These are phyloP conservation scores for Drosophila cognata DNA, from an alignment of 2,888 invertebrate species.

Conservation along the genomic window DNA sequence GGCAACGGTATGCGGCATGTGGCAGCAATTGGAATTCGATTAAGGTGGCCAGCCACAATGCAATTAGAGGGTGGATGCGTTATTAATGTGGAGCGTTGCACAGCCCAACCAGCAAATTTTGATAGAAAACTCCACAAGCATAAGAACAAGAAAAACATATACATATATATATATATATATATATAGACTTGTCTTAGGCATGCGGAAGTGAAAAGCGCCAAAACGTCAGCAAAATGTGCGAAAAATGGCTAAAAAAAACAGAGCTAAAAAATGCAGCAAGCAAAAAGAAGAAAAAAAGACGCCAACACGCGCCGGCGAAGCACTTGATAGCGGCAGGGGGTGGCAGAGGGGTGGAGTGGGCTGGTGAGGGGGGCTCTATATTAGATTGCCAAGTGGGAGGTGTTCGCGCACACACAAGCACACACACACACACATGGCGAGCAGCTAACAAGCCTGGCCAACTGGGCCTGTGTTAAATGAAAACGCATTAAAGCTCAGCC, in stretches of 20 bases:
- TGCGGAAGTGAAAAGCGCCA: slow-evolving; percentile 75
- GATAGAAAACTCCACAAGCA: slow-evolving; percentile 27
- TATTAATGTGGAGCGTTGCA: slow-evolving; percentile 82
- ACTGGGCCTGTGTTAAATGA: slow-evolving; percentile 69
- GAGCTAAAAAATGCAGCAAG: background rate
- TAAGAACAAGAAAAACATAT: slow-evolving; percentile 10
- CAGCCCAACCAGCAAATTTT: slow-evolving; percentile 30
- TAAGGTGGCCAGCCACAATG: slow-evolving; percentile 73
- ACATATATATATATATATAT: slow-evolving; percentile 18
- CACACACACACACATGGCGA: slow-evolving; percentile 6
- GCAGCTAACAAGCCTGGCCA: slow-evolving; percentile 65
- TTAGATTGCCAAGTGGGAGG: slow-evolving; percentile 83
- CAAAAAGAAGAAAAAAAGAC: slow-evolving; percentile 15
- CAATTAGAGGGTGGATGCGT: slow-evolving; percentile 85
- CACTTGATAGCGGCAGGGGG: slow-evolving; percentile 33
- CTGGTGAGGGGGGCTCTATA: slow-evolving; percentile 59
- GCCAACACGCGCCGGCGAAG: slow-evolving; percentile 49
- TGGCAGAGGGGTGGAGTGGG: slow-evolving; percentile 24
- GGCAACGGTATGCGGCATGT: slow-evolving; percentile 33
- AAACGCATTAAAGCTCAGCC: slow-evolving; percentile 77
- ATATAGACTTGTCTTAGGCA: slow-evolving; percentile 43
- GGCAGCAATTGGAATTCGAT: slow-evolving; percentile 70
- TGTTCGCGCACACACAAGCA: slow-evolving; percentile 63
- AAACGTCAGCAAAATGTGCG: slow-evolving; percentile 73
- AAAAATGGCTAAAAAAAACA: slow-evolving; percentile 46